A percentile compares a stretch with the other conserved stretches of the same genome.
phyloP scores from a whole-genome alignment of 2,113 vertebrate genomes.

The Cyprinodon variegatus region DNA sequence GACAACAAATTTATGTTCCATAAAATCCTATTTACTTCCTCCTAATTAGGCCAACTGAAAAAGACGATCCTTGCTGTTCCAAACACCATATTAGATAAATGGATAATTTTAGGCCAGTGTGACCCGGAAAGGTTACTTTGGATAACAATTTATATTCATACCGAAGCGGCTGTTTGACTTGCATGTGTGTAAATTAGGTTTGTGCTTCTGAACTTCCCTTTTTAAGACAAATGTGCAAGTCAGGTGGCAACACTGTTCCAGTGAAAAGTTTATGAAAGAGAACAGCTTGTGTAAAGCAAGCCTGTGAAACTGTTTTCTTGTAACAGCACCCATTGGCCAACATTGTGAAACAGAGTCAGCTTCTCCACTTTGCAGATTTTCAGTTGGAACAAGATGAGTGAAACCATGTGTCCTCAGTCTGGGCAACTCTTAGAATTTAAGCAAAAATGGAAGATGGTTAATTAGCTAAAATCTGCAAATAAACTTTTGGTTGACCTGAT shows the following conservation, averaged over 20 bases:
- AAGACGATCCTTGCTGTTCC: neutral
- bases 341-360: neutral
- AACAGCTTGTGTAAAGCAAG: constrained; percentile 7
- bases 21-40: no score
- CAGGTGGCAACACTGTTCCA: neutral
- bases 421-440: neutral
- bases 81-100: neutral
- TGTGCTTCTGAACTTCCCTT: constrained; percentile 5
- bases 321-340: neutral
- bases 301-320: neutral
- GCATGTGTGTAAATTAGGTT: neutral
- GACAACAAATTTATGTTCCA: no score
- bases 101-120: no score
- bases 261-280: neutral
- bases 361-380: neutral
- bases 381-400: neutral
- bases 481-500: neutral
- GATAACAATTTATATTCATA: neutral
- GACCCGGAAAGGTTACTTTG: neutral
- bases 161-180: neutral
- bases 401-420: neutral
- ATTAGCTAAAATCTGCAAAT: neutral
- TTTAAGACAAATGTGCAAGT: neutral
- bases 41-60: neutral
- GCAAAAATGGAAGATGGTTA: constrained; percentile 1